Percentiles rank a stretch among this genome's conserved stretches.
phyloP scores from a whole-genome alignment of 92 coral and sea anemone species.

The Palythoa caribaeorum region DNA sequence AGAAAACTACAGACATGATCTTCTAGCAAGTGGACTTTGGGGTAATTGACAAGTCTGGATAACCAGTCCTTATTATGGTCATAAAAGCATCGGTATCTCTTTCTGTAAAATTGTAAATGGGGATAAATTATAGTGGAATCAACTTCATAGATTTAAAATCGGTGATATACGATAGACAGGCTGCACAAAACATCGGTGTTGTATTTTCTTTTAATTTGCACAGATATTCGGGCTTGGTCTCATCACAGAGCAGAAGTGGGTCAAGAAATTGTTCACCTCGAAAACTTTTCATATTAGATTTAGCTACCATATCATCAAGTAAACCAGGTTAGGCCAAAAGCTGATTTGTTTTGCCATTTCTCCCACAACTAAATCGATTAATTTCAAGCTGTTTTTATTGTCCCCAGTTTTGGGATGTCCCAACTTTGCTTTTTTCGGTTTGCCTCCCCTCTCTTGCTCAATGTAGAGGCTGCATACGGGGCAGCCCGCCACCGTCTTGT shows the following conservation, averaged over 20 bases:
- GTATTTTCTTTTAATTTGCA: constrained; percentile 16
- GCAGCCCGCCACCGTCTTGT: neutral
- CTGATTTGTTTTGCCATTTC: constrained; percentile 12
- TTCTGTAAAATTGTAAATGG: constrained; percentile 31
- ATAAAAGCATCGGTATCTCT: constrained; percentile 23
- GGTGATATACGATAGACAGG: neutral
- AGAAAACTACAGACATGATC: constrained; percentile 51
- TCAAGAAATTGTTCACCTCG: neutral
- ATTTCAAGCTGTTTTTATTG: neutral
- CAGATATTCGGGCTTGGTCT: constrained; percentile 7
- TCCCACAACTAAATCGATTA: neutral
- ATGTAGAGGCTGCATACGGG: neutral
- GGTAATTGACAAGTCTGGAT: constrained; percentile 35
- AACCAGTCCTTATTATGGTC: neutral
- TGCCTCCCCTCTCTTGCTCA: constrained; percentile 5
- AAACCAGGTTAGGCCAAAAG: neutral
- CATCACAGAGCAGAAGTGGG: neutral
- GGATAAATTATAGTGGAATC: neutral
- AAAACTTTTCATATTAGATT: neutral
- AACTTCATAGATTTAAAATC: neutral
- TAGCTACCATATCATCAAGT: neutral
- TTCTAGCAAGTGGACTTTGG: constrained; percentile 47
- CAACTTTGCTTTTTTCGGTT: neutral
- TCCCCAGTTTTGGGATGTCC: neutral
- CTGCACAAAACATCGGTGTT: constrained; percentile 24